Evolutionary conservation across 2,797 vertebrate species (phyloP).

Genomic region (Antennarius maculatus): DNA sequence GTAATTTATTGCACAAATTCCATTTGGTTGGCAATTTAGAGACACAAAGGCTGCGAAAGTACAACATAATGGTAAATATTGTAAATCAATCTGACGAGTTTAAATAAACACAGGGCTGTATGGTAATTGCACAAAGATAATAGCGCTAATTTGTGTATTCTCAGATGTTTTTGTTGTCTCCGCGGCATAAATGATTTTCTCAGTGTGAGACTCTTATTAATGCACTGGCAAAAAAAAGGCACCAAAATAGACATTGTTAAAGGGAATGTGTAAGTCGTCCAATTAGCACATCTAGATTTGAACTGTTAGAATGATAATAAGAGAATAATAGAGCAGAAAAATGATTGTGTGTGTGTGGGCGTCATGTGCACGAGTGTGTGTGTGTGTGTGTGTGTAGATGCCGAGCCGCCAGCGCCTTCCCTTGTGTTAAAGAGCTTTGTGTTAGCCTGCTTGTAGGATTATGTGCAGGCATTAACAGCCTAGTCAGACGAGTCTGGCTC

Average conservation of each 20-base stretch:
- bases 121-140: slow-evolving; percentile 80
- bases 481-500: slow-evolving; percentile 79
- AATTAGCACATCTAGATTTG: slow-evolving; percentile 80
- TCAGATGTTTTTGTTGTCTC: slow-evolving; percentile 80
- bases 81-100: slow-evolving; percentile 73
- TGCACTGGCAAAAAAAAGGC: slow-evolving; percentile 66
- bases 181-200: slow-evolving; percentile 78
- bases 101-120: slow-evolving; percentile 77
- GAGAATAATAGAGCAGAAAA: slow-evolving; percentile 79
- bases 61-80: slow-evolving; percentile 78
- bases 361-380: slow-evolving; percentile 18
- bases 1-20: slow-evolving; percentile 68
- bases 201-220: slow-evolving; percentile 81
- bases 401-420: slow-evolving; percentile 49
- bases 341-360: slow-evolving; percentile 51
- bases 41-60: slow-evolving; percentile 55
- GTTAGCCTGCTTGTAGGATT: slow-evolving; percentile 73
- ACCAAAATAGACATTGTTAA: slow-evolving; percentile 80
- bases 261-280: slow-evolving; percentile 77
- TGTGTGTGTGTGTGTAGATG: slow-evolving; percentile 18
- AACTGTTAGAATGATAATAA: slow-evolving; percentile 76
- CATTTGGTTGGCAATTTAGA: slow-evolving; percentile 65
- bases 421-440: slow-evolving; percentile 60
- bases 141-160: slow-evolving; percentile 81
- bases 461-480: slow-evolving; percentile 78